Percentiles rank a stretch among this genome's conserved stretches.
These are phyloP conservation scores for Odocoileus virginianus DNA, from an alignment of 2,113 vertebrate genomes.

Conservation along the genomic window DNA sequence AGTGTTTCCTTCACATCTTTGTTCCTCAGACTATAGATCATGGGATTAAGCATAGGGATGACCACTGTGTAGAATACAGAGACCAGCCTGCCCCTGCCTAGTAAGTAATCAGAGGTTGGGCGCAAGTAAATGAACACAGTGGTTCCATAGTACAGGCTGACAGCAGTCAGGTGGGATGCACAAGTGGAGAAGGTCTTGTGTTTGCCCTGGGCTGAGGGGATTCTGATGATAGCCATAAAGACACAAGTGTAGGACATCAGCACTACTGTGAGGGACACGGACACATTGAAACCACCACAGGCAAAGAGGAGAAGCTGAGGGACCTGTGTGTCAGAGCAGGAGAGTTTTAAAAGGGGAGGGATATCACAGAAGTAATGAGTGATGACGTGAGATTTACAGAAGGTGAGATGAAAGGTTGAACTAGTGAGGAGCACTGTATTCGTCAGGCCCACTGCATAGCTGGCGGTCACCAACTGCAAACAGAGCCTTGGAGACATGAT, in stretches of 20 bases:
- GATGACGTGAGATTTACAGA: constrained; percentile 20
- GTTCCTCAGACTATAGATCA: constrained; percentile 54
- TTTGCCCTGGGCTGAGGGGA: constrained; percentile 33
- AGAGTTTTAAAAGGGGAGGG: constrained; percentile 36
- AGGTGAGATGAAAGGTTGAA: not conserved
- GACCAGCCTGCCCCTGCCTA: not conserved
- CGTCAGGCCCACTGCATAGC: not conserved
- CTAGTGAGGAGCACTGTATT: not conserved
- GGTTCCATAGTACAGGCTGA: constrained; percentile 23
- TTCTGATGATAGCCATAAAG: constrained; percentile 31
- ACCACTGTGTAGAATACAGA: constrained; percentile 12
- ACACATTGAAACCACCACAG: constrained; percentile 6
- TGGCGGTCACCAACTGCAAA: not conserved
- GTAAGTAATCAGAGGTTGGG: not conserved
- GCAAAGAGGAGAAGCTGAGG: constrained; percentile 2
- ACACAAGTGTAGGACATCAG: constrained; percentile 2
- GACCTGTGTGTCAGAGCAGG: constrained; percentile 6
- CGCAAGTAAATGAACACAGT: constrained; percentile 1
- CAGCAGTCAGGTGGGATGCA: constrained; percentile 1
- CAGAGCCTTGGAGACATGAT: not conserved
- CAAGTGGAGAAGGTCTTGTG: constrained; percentile 53
- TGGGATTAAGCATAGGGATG: not conserved
- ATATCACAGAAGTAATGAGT: constrained; percentile 45
- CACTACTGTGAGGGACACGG: not conserved
- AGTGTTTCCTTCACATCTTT: constrained; percentile 51